These are phyloP conservation scores for Cheilosia vernalis DNA, from an alignment of 2,888 invertebrate genomes.

Conservation along the genomic window DNA sequence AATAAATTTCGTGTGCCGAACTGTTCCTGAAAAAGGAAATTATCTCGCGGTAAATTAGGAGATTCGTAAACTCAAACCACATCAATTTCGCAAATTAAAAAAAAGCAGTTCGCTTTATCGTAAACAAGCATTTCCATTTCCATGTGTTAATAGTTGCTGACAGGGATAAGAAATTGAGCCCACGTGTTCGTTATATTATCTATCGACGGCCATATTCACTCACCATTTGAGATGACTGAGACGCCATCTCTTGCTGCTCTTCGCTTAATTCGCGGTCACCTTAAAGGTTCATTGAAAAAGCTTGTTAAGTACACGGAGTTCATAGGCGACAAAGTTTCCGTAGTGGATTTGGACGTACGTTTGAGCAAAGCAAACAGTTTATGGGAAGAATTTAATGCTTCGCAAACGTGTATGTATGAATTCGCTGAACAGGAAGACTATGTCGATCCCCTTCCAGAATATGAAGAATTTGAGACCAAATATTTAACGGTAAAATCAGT, in stretches of 20 bases:
- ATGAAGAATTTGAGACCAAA: slow-evolving; percentile 17
- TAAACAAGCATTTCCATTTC: too few species aligned
- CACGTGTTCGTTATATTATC: neutral
- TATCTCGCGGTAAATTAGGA: too few species aligned
- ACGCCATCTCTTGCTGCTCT: neutral
- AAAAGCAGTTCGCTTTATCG: too few species aligned
- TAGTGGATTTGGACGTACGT: neutral
- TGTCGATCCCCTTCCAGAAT: slow-evolving; percentile 5
- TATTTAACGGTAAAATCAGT: neutral
- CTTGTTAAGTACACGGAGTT: neutral
- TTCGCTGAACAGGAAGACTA: neutral
- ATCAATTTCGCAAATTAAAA: too few species aligned
- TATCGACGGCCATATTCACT: neutral
- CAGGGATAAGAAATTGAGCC: neutral
- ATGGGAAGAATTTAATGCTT: slow-evolving; percentile 7
- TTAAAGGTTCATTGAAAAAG: neutral
- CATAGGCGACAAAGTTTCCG: neutral
- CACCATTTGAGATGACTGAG: neutral
- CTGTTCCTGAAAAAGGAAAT: too few species aligned
- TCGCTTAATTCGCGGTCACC: neutral
- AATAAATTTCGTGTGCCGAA: neutral
- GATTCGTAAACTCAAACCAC: too few species aligned
- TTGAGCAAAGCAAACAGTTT: neutral
- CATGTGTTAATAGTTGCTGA: too few species aligned
- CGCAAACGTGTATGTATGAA: neutral